Evolutionary conservation across 2,797 vertebrate genomes (phyloP), one percentile per base, ranked within the genome.

Genomic region (Enoplosus armatus): DNA sequence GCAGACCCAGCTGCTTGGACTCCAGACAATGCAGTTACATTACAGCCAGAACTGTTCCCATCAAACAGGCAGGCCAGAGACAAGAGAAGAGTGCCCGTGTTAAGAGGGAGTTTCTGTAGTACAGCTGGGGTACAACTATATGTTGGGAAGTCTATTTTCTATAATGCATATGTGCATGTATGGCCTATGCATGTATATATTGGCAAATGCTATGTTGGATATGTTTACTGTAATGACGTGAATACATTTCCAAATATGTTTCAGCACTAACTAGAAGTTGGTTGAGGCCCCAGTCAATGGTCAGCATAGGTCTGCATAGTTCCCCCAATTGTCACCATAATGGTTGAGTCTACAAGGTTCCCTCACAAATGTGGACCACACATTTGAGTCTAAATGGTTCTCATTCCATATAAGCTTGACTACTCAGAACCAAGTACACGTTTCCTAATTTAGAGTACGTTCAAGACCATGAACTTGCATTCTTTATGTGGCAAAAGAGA

Each of bases 21-120:
- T 82, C 55, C 16, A 43, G 45, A 70, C 70, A 78, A 50, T 43
- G 50, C 53, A 56, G 74, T 87, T 89, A 27, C 62, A 75, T 47
- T 72, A 66, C 60, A 75, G 76, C 68, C 78, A 83, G 41, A 73
- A 69, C 61, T 82, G 79, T 87, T 86, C 79, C 80, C 74, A 86
- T 83, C 83, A 83, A 78, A 63, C 58, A 74, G 43, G 63, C 47
- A 59, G 72, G 54, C 27, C 66, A 68, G 31, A 55, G 35, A 37
- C 31, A 58, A 74, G 58, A 35, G 33, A 66, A 39, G 11, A 73
- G 16, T 33, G 26, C 9, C 0, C 58, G 45, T 31, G 14, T 31
- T 53, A 48, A n/a, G 24, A 60, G 29, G n/a, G 43, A 48, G 62
- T 11, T 29, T 65, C 26, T 63, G 33, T 39, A 41, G 41, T 54